phyloP scores from a whole-genome alignment of 1,140 invertebrate species.

The Cepaea nemoralis region DNA sequence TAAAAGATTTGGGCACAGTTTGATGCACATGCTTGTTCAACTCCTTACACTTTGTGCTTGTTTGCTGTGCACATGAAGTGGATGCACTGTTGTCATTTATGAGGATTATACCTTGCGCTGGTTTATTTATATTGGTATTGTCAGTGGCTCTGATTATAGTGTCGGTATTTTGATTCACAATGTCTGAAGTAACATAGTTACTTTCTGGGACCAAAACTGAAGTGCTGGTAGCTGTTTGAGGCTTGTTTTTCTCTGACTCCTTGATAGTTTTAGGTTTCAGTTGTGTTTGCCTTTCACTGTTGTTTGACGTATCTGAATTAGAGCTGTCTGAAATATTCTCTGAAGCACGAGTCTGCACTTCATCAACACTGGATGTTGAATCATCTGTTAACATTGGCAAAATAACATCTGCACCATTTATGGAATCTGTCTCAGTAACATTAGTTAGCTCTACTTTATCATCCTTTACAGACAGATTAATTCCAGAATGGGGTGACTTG shows the following conservation, averaged over 20 bases:
- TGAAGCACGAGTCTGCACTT: not conserved
- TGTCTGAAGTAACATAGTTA: not conserved
- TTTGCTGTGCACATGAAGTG: not conserved
- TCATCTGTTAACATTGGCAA: not conserved
- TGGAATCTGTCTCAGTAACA: not conserved
- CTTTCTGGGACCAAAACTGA: not conserved
- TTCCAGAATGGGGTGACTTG: too few relatives aligned
- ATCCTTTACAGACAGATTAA: too few relatives aligned
- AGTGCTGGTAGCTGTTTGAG: not conserved
- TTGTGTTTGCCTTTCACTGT: too few relatives aligned
- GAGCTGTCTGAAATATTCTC: not conserved
- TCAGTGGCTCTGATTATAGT: not conserved
- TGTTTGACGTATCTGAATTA: not conserved
- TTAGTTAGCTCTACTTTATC: not conserved
- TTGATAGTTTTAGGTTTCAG: not conserved
- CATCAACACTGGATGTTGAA: not conserved
- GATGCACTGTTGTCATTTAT: not conserved
- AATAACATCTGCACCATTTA: not conserved
- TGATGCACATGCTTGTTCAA: slow-evolving; percentile 57
- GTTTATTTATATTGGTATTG: not conserved
- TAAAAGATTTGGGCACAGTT: slow-evolving; percentile 63
- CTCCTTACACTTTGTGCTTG: slow-evolving; percentile 55
- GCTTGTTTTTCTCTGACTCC: not conserved
- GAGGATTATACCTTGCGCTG: not conserved
- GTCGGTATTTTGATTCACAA: not conserved